These are phyloP conservation scores for Malthinus seriepunctatus DNA, from an alignment of 2,888 invertebrate genomes.

Conservation along the genomic window DNA sequence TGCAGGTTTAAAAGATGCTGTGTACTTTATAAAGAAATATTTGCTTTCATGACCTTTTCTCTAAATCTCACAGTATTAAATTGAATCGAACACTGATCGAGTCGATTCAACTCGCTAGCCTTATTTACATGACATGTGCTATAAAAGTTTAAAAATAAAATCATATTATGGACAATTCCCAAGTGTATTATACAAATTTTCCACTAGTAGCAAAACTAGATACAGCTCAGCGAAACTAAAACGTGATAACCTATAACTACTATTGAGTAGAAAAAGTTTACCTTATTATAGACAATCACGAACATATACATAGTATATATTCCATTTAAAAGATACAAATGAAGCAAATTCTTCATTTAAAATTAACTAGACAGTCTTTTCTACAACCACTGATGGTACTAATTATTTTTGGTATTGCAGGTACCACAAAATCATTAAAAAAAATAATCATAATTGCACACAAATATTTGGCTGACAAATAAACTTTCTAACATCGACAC, in stretches of 20 bases:
- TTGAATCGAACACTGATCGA: too few relatives aligned
- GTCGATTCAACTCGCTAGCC: too few relatives aligned
- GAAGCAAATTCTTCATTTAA: not conserved
- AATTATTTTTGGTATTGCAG: conserved; percentile 1
- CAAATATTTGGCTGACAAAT: too few relatives aligned
- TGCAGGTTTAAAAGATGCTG: too few relatives aligned
- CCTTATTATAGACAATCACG: not conserved
- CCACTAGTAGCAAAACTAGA: not conserved
- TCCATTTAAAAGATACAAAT: not conserved
- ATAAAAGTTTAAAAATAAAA: too few relatives aligned
- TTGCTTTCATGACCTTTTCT: too few relatives aligned
- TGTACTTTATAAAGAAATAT: too few relatives aligned
- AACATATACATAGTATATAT: conserved; percentile 4
- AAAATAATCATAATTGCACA: not conserved
- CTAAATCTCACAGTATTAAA: too few relatives aligned
- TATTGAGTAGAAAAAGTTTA: conserved; percentile 3
- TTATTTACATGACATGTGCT: too few relatives aligned
- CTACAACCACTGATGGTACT: conserved; percentile 2
- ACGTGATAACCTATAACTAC: not conserved
- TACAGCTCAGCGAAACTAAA: not conserved
- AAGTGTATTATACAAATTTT: too few relatives aligned
- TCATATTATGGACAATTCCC: too few relatives aligned
- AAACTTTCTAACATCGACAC: not conserved
- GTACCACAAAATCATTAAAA: not conserved
- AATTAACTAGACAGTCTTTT: conserved; percentile 5